A percentile compares a stretch with the other conserved stretches of the same genome.
phyloP scores from a whole-genome alignment of 2,888 invertebrate species.

The Hartigia nigra region DNA sequence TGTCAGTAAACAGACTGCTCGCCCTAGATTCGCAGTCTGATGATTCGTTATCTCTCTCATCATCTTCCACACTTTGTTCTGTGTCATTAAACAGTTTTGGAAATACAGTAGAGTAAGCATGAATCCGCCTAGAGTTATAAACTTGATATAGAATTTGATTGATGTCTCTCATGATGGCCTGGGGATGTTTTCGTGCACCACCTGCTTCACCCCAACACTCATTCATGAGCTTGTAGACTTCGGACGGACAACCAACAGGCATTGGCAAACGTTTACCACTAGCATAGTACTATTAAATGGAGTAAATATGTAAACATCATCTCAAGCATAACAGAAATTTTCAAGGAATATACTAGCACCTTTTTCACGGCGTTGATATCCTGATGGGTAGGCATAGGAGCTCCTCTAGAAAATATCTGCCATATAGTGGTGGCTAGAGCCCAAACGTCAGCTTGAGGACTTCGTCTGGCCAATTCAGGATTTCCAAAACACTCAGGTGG shows the following conservation, averaged over 20 bases:
- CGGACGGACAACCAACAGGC: slow-evolving; percentile 77
- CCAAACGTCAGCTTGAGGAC: slow-evolving; percentile 86
- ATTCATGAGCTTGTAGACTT: slow-evolving; percentile 80
- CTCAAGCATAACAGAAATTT: neutral
- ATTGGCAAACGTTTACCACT: slow-evolving; percentile 76
- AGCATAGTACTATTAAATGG: slow-evolving; percentile 71
- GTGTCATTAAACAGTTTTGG: slow-evolving; percentile 57
- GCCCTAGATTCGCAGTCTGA: slow-evolving; percentile 52
- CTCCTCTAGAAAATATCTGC: slow-evolving; percentile 90
- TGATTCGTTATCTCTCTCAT: slow-evolving; percentile 54
- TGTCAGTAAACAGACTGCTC: slow-evolving; percentile 55
- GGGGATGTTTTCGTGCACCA: slow-evolving; percentile 79
- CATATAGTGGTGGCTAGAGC: slow-evolving; percentile 92
- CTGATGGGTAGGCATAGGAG: slow-evolving; percentile 58
- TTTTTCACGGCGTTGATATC: slow-evolving; percentile 60
- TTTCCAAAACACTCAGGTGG: slow-evolving; percentile 85
- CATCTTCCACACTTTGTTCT: slow-evolving; percentile 29
- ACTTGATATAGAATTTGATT: slow-evolving; percentile 82
- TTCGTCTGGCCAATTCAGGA: slow-evolving; percentile 75
- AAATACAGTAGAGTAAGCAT: slow-evolving; percentile 71
- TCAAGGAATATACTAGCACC: slow-evolving; percentile 39
- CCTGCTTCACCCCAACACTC: slow-evolving; percentile 86
- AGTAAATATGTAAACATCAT: slow-evolving; percentile 16
- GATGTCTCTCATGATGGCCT: slow-evolving; percentile 87
- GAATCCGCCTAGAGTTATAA: slow-evolving; percentile 72